Conservation (phyloP, 2,113 vertebrate species). For the Catharus bicknelli region DNA sequence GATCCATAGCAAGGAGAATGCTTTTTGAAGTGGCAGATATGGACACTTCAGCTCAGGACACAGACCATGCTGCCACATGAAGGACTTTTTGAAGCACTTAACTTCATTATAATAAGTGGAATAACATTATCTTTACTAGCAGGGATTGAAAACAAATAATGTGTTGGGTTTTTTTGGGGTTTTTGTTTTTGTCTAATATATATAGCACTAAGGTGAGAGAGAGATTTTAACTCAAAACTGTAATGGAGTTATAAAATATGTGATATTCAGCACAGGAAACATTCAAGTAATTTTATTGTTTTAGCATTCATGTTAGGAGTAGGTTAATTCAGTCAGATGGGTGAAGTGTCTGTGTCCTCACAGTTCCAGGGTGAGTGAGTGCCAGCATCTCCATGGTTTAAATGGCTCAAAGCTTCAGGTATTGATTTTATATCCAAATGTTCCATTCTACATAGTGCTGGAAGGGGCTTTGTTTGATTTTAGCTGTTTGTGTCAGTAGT, state of each 20-base stretch:
- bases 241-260: neutral
- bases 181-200: neutral
- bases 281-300: neutral
- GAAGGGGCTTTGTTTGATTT: neutral
- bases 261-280: neutral
- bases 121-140: slow-evolving; percentile 19
- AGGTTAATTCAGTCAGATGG: neutral
- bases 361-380: neutral
- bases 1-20: slow-evolving; percentile 1
- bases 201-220: neutral
- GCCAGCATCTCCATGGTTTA: neutral
- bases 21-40: slow-evolving; percentile 18
- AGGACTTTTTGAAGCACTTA: slow-evolving; percentile 35
- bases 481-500: neutral
- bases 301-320: neutral
- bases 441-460: neutral
- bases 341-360: neutral
- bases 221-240: neutral
- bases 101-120: slow-evolving; percentile 36
- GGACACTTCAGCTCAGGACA: neutral
- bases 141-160: slow-evolving; percentile 22
- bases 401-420: neutral
- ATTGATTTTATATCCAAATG: neutral
- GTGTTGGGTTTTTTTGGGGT: neutral
- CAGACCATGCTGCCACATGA: neutral